A percentile compares a stretch with the other conserved stretches of the same genome.
phyloP scores from a whole-genome alignment of 2,888 invertebrate genomes.

The Halocaridina rubra region DNA sequence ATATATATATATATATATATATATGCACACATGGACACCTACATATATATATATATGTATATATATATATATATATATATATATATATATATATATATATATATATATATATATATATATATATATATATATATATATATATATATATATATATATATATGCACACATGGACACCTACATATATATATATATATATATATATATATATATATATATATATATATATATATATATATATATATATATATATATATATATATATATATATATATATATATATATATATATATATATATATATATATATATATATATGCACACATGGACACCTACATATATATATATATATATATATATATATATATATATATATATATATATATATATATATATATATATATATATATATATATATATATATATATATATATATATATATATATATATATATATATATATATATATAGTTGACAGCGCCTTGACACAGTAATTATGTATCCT shows the following conservation, averaged over 20 bases:
- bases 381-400: not conserved
- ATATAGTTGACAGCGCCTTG: no score
- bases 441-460: not conserved
- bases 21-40: not conserved
- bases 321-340: not conserved
- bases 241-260: slow-evolving; percentile 8
- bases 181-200: not conserved
- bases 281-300: not conserved
- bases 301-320: not conserved
- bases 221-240: not conserved
- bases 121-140: not conserved
- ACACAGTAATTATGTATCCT: no score
- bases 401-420: not conserved
- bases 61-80: not conserved
- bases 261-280: slow-evolving; percentile 8
- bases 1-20: not conserved
- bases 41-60: not conserved
- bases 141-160: not conserved
- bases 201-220: not conserved
- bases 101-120: not conserved
- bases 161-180: not conserved
- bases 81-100: not conserved
- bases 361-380: not conserved
- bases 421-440: not conserved
- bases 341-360: not conserved